Base-by-base conservation (phyloP, 64 coral and sea anemone genomes). In the Pocillopora verrucosa region DNA sequence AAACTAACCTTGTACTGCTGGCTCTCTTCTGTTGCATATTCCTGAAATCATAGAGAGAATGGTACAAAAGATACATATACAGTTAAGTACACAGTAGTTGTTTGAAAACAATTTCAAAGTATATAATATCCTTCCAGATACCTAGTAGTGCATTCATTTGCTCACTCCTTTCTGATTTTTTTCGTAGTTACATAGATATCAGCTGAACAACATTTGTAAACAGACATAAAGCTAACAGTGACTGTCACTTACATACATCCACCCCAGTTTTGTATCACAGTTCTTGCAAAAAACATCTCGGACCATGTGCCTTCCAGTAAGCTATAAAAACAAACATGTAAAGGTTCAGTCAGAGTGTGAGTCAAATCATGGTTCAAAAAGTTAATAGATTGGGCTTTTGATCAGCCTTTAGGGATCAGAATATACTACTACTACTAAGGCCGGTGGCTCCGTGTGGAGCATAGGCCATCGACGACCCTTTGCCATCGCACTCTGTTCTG, bases 201-300 rank as follows among this genome's bases (percentile, higher is more conserved):
- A 63, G 16, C 61, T 13, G 61, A 63, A 15, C 61, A 63, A 63
- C 61, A 63, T 13, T 51, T 51, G 16, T 13, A 63, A 9, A 70
- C 67, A 70, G n/a, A 70, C 11, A 25, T 20, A 7, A 5, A 30
- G n/a, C 10, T 11, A 24, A 70, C 67, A 9, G 9, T 45, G 26
- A 72, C 10, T 38, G 13, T 77, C 79, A 98, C 96, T 98, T 95
- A 98, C 96, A 93, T 99, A 99, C 97, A 99, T 99, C 97, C 97
- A 99, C 38, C 97, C 97, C 16, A 99, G 82, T 64, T 99, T 99
- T 56, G 97, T 93, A 58, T 99, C 97, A 83, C 97, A 99, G 85
- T 99, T 99, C 16, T 99, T 99, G 74, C 97, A 99, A 37, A 92
- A 95, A 78, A 99, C 97, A 95, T 99, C 97, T 61, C 97, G 87